Evolutionary conservation across 2,888 invertebrate species (phyloP), one percentile per base, ranked within the genome.

Genomic region (Kryphioiulus occultus): DNA sequence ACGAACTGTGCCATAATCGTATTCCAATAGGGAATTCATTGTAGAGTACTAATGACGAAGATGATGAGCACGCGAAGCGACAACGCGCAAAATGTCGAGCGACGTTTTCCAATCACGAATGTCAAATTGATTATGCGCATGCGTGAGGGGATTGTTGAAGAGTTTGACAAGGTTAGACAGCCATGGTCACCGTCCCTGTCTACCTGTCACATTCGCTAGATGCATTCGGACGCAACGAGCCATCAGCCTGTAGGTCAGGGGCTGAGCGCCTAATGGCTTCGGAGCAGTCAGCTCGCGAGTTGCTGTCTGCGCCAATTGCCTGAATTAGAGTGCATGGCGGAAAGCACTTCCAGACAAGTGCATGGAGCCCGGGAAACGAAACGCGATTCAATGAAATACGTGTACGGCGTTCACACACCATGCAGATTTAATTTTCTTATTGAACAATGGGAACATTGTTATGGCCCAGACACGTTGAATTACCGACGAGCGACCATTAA

Each of bases 121-220:
- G 68, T 68, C 68, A 68, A 22, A 84, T 84, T 84, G 35, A 84
- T 84, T 84, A 84, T 84, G 84, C 84, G 84, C 84, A 84, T 84
- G 84, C 84, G 84, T 42, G 12, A 22, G 32, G 47, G 39, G 42
- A 68, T 22, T 44, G 83, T 42, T 78, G 87, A 83, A 87, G 85
- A 85, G 47, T 47, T 47, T 85, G 47, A 85, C 47, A 87, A 87
- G 87, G 87, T 87, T 87, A 87, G 87, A 83, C 87, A 42, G 32
- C 39, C 39, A 87, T 83, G 87, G 87, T 87, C 87, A 83, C 87
- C 83, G 30, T 17, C 83, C 19, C 87, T 83, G 39, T 42, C 82
- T 87, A 84, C 84, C 35, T 84, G 84, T 84, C 84, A 84, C 35
- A 84, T 84, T 84, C 84, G 19, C 42, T 84, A 0, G 26, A 9